A percentile compares a stretch with the other conserved stretches of the same genome.
Conservation (phyloP, 2,888 invertebrate genomes). For the Endomychus coccineus region DNA sequence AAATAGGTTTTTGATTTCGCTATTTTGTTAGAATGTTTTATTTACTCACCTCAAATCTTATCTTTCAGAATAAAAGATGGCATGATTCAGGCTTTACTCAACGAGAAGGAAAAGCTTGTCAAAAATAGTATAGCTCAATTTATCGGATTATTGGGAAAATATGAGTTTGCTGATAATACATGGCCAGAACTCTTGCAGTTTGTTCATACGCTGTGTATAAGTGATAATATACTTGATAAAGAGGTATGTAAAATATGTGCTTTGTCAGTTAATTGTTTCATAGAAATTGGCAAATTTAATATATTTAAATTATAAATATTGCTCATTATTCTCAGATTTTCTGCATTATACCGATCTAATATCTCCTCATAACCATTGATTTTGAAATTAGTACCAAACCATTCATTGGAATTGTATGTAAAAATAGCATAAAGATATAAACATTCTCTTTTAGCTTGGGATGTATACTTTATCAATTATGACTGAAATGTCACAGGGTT, state of each 20-base stretch:
- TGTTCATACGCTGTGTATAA: conserved; percentile 51
- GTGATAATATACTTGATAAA: conserved; percentile 49
- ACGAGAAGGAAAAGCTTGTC: conserved; percentile 57
- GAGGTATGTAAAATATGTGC: conserved; percentile 55
- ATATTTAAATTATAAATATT: too few relatives aligned
- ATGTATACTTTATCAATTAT: conserved; percentile 62
- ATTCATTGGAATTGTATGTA: too few relatives aligned
- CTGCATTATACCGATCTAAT: too few relatives aligned
- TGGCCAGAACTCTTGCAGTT: conserved; percentile 63
- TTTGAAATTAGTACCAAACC: too few relatives aligned
- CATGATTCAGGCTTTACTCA: conserved; percentile 53
- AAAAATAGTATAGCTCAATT: conserved; percentile 65
- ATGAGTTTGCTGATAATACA: conserved; percentile 56
- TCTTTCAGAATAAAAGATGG: conserved; percentile 50
- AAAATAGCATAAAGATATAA: too few relatives aligned
- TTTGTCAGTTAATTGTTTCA: too few relatives aligned
- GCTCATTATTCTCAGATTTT: too few relatives aligned
- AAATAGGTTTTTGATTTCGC: conserved; percentile 30
- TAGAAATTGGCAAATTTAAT: too few relatives aligned
- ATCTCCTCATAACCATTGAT: too few relatives aligned
- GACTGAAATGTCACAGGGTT: conserved; percentile 61
- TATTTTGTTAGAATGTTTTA: not conserved
- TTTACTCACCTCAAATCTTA: conserved; percentile 1
- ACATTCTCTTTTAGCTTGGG: conserved; percentile 50
- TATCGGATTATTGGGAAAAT: conserved; percentile 63